Base-by-base conservation (phyloP, 1,140 invertebrate genomes). In the Gonatopus flavifemur region DNA sequence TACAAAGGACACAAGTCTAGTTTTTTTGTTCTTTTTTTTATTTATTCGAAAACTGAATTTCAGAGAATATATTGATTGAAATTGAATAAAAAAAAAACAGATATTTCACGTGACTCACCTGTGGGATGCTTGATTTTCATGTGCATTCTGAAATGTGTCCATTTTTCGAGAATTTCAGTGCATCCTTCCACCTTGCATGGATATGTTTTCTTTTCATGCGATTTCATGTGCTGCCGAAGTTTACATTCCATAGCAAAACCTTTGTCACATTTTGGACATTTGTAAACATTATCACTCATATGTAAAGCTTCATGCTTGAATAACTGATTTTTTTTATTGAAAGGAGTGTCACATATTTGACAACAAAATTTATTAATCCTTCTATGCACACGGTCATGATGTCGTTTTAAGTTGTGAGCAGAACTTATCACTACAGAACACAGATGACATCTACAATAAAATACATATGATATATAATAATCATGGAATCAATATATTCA, bases 371-470 rank as follows among this genome's bases (percentile, higher is more conserved):
- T 57, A 1, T 48, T 31, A 32, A n/a, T 10, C 3, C 61, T 36
- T 0, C 36, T 24, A 19, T 72, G 71, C 6, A 51, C 41, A 15
- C 15, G 24, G n/a, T 60, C 49, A 25, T 50, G 57, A 57, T 72
- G 71, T 20, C 59, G 66, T 43, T 59, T 64, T 6, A 70, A 41
- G 51, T 66, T 68, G 15, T 62, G 32, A 7, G 1, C 7, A 49
- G 52, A 32, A 39, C 28, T 51, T 0, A 53, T 19, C 4, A 3
- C 3, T 3, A 49, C 1, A 30, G 9, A 15, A 20, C 60, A 60
- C 3, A 39, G 13, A 9, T 35, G 7, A 16, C 52, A 50, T 19
- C 60, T 64, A 9, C 41, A 52, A 33, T 22, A 10, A 46, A 36
- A 8, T 28, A 25, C n/a, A n/a, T n/a, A n/a, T n/a, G n/a, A 10